phyloP scores from a whole-genome alignment of 2,888 invertebrate species.

The Drosophila seclusa region DNA sequence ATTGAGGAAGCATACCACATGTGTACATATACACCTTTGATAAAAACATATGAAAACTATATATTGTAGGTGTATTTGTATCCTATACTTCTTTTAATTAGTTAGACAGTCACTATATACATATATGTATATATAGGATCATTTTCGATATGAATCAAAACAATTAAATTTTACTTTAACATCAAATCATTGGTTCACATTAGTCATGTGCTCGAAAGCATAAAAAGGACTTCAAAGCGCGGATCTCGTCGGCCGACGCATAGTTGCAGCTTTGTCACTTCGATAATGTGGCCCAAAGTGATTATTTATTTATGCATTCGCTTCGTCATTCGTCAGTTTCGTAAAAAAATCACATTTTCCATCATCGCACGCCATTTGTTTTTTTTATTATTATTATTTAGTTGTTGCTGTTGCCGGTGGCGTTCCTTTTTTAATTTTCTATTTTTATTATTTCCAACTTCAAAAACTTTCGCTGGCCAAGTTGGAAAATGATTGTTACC shows the following conservation, averaged over 20 bases:
- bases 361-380: conserved; percentile 39
- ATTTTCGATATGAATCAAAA: not conserved
- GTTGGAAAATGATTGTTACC: conserved; percentile 67
- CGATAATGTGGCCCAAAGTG: conserved; percentile 8
- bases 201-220: not conserved
- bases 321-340: conserved; percentile 13
- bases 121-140: no score
- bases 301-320: conserved; percentile 42
- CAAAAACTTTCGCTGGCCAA: conserved; percentile 55
- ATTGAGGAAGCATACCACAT: not conserved
- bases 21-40: not conserved
- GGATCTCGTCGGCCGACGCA: not conserved
- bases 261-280: conserved; percentile 16
- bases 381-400: conserved; percentile 19
- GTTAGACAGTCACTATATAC: not conserved
- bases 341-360: conserved; percentile 16
- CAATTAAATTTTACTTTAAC: not conserved
- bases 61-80: not conserved
- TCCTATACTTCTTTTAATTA: not conserved
- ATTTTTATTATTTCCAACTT: conserved; percentile 3
- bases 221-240: not conserved
- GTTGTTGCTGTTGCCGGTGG: conserved; percentile 1
- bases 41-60: not conserved
- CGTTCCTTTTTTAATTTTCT: not conserved
- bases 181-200: not conserved